These are phyloP conservation scores for Scleropages formosus DNA, from an alignment of 2,797 vertebrate genomes.

Conservation along the genomic window DNA sequence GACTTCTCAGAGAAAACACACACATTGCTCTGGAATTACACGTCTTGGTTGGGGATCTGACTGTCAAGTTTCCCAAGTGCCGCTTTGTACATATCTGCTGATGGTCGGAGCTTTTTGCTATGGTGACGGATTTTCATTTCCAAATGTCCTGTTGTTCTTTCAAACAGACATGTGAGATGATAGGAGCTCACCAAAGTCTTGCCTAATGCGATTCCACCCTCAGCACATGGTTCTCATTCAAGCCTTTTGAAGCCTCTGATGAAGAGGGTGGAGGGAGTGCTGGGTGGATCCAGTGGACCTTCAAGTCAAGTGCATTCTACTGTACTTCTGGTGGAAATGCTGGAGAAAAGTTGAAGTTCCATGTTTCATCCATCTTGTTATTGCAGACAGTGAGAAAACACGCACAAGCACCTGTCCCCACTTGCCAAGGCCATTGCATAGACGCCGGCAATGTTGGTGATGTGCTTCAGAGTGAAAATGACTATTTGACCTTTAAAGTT, in stretches of 20 bases:
- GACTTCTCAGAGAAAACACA: slow-evolving; percentile 36
- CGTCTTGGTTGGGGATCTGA: slow-evolving; percentile 24
- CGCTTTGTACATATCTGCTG: slow-evolving; percentile 20
- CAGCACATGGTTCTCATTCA: slow-evolving; percentile 46
- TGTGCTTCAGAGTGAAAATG: neutral
- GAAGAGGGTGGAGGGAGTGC: slow-evolving; percentile 27
- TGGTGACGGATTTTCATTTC: slow-evolving; percentile 52
- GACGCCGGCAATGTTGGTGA: too few relatives aligned
- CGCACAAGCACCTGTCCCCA: neutral
- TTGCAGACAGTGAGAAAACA: slow-evolving; percentile 10
- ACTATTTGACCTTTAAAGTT: slow-evolving; percentile 6
- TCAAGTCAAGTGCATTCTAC: neutral
- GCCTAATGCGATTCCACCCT: slow-evolving; percentile 30
- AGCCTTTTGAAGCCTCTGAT: slow-evolving; percentile 39
- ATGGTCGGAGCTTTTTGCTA: slow-evolving; percentile 19
- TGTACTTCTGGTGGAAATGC: slow-evolving; percentile 13
- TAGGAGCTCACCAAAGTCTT: slow-evolving; percentile 32
- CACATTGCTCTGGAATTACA: slow-evolving; percentile 32
- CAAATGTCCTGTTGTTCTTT: slow-evolving; percentile 37
- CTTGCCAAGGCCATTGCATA: too few relatives aligned
- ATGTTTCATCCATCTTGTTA: slow-evolving; percentile 7
- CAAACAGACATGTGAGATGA: slow-evolving; percentile 40
- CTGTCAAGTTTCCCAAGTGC: slow-evolving; percentile 11
- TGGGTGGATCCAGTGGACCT: neutral
- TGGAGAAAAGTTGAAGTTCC: neutral